Evolutionary conservation across 2,888 invertebrate species (phyloP).

Genomic region (Folsomia manolachei): DNA sequence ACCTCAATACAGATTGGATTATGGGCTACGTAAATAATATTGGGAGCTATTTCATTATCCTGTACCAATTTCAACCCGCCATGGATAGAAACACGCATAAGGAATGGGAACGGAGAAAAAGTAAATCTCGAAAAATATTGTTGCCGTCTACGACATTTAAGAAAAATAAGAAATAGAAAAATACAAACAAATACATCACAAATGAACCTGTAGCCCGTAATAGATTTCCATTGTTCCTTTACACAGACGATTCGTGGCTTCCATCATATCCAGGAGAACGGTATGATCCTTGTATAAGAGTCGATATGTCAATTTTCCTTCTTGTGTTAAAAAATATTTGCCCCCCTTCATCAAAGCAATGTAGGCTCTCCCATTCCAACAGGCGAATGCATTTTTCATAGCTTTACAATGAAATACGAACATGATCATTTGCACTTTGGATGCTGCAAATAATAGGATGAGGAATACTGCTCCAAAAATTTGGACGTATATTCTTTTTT

Average conservation of each 20-base stretch:
- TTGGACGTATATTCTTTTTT: neutral
- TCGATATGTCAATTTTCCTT: conserved; percentile 21
- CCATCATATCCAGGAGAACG: conserved; percentile 25
- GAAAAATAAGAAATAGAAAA: neutral
- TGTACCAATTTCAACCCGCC: conserved; percentile 38
- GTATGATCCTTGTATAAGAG: conserved; percentile 34
- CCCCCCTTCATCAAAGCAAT: conserved; percentile 28
- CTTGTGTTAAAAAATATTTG: conserved; percentile 30
- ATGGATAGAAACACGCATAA: conserved; percentile 25
- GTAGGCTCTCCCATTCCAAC: conserved; percentile 40
- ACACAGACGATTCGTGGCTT: conserved; percentile 7
- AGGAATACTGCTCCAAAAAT: conserved; percentile 18
- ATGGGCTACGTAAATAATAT: conserved; percentile 25
- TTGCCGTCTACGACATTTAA: neutral
- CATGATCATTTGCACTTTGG: conserved; percentile 29
- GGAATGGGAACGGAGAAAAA: neutral
- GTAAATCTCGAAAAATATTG: neutral
- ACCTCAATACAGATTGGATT: neutral
- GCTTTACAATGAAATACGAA: conserved; percentile 36
- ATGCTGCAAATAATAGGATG: conserved; percentile 21
- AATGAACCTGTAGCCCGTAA: neutral
- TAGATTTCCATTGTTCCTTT: neutral
- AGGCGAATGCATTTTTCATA: conserved; percentile 29
- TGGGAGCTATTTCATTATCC: conserved; percentile 38
- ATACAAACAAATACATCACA: neutral